A percentile compares a stretch with the other conserved stretches of the same genome.
Evolutionary conservation across 1,140 invertebrate genomes (phyloP).

Genomic region (Steinernema khuongi): DNA sequence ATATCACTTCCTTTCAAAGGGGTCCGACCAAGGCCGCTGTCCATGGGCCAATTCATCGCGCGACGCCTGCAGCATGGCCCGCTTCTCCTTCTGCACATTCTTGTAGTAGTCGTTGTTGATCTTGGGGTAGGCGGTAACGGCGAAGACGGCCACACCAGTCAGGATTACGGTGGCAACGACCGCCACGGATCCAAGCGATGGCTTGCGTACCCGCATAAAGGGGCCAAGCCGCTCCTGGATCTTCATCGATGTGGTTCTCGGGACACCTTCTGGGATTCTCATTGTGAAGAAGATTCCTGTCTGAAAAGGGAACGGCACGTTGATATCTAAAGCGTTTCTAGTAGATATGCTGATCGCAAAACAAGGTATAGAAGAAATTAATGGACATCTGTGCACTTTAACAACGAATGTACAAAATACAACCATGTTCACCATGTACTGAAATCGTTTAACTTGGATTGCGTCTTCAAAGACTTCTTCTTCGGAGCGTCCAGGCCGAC

Average conservation of each 20-base stretch:
- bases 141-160: conserved; percentile 29
- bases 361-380: neutral
- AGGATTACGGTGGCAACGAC: conserved; percentile 29
- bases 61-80: conserved; percentile 26
- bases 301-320: too few species aligned
- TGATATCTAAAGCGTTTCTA: too few species aligned
- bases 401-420: too few species aligned
- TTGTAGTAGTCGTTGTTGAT: conserved; percentile 39
- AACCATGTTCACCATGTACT: conserved; percentile 30
- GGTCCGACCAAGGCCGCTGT: conserved; percentile 34
- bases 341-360: too few species aligned
- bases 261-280: conserved; percentile 32
- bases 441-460: conserved; percentile 22
- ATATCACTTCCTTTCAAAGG: conserved; percentile 34
- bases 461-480: conserved; percentile 29
- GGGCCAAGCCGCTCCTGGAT: conserved; percentile 22
- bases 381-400: neutral
- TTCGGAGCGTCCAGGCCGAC: conserved; percentile 16
- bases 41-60: conserved; percentile 30
- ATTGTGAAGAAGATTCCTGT: conserved; percentile 17
- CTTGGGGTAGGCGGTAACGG: conserved; percentile 33
- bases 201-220: conserved; percentile 7
- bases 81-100: conserved; percentile 27
- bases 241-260: conserved; percentile 27
- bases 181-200: conserved; percentile 31